Evolutionary conservation across 2,113 vertebrate species (phyloP).

Genomic region (Macquaria ambigua): DNA sequence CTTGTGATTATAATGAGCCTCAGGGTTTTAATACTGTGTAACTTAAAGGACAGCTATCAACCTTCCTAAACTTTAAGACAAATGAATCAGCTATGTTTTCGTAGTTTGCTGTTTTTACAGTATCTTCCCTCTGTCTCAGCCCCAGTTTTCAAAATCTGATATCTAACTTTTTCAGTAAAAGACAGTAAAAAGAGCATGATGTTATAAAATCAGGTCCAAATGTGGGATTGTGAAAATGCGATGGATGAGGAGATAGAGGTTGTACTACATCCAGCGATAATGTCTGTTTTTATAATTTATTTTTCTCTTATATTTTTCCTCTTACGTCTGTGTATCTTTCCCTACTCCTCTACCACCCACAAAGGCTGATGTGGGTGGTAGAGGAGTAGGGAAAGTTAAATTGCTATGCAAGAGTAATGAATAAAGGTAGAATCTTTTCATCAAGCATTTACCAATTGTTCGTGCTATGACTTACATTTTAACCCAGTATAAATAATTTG

Average conservation of each 20-base stretch:
- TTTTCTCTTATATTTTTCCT: neutral
- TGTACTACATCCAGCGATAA: neutral
- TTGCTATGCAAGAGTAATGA: neutral
- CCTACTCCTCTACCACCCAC: neutral
- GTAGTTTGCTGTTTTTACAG: neutral
- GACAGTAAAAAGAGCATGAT: slow-evolving; percentile 40
- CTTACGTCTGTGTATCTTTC: neutral
- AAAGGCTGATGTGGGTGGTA: neutral
- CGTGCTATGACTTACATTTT: neutral
- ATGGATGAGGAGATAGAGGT: slow-evolving; percentile 60
- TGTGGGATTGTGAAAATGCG: slow-evolving; percentile 50
- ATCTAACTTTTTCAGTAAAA: slow-evolving; percentile 20
- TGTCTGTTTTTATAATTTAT: neutral
- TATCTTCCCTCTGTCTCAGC: neutral
- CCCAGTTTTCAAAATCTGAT: neutral
- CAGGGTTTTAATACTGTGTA: neutral
- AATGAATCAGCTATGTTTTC: neutral
- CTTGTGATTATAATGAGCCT: neutral
- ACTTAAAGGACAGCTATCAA: neutral
- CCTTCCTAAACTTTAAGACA: neutral
- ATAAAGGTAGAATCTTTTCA: neutral
- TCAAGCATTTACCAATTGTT: neutral
- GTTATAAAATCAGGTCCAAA: slow-evolving; percentile 64
- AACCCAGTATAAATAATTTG: neutral
- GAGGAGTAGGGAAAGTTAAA: slow-evolving; percentile 3